These are phyloP conservation scores for Ameiurus melas DNA, from an alignment of 2,113 vertebrate genomes.

Conservation along the genomic window DNA sequence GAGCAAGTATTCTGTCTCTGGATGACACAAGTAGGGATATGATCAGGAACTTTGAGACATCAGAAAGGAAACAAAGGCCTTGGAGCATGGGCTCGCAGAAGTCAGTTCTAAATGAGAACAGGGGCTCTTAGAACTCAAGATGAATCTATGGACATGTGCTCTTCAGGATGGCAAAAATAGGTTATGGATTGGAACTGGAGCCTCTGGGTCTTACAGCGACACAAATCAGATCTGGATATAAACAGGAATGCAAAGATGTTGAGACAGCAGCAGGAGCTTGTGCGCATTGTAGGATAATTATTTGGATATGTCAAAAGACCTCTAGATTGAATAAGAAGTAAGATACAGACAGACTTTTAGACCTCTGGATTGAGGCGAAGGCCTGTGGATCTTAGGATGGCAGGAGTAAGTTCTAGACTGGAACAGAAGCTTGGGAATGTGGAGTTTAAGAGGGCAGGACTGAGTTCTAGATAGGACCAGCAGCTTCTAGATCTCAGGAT, in stretches of 20 bases:
- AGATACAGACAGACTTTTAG: not conserved
- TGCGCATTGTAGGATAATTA: not conserved
- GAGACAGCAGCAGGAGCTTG: not conserved
- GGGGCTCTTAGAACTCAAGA: not conserved
- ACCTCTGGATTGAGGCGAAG: not conserved
- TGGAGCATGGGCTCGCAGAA: not conserved
- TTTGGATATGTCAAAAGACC: not conserved
- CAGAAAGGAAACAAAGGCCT: not conserved
- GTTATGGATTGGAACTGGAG: not conserved
- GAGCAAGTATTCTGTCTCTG: not conserved
- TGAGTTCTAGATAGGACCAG: not conserved
- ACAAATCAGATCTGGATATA: not conserved
- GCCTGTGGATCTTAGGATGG: not conserved
- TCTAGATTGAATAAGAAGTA: not conserved
- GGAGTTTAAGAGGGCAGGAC: not conserved
- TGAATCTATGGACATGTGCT: not conserved
- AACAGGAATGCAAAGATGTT: not conserved
- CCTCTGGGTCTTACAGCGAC: not conserved
- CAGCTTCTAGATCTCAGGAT: not conserved
- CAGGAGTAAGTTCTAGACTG: not conserved
- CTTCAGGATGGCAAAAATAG: not conserved
- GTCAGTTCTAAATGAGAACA: not conserved
- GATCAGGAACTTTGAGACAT: not conserved
- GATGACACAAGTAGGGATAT: not conserved
- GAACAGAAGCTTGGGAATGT: not conserved